phyloP scores from a whole-genome alignment of 2,888 invertebrate genomes.

The Pammene fasciana region DNA sequence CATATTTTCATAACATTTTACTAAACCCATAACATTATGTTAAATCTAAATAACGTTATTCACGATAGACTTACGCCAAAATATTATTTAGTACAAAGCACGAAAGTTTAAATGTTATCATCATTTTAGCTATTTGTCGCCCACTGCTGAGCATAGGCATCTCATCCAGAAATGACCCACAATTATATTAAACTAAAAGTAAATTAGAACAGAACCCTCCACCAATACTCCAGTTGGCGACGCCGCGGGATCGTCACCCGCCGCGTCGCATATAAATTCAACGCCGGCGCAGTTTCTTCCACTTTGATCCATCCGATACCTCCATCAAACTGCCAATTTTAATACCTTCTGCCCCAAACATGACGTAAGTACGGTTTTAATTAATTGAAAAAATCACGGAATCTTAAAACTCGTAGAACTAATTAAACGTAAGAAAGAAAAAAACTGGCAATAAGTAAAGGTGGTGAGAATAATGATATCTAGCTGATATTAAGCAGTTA shows the following conservation, averaged over 20 bases:
- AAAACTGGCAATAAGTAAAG: too few relatives aligned
- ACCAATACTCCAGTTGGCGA: constrained; percentile 54
- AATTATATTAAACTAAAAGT: neutral
- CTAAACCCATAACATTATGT: too few relatives aligned
- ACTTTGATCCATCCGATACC: constrained; percentile 52
- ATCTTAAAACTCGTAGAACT: neutral
- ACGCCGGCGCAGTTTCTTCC: constrained; percentile 55
- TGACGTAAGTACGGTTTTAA: constrained; percentile 1
- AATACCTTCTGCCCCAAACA: constrained; percentile 13
- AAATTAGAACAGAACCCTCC: constrained; percentile 49
- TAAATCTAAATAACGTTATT: too few relatives aligned
- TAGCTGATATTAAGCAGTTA: too few relatives aligned
- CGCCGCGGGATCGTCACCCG: constrained; percentile 58
- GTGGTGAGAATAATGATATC: too few relatives aligned
- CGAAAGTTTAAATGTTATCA: too few relatives aligned
- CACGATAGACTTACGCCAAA: too few relatives aligned
- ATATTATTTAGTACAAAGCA: too few relatives aligned
- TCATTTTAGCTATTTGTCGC: too few relatives aligned
- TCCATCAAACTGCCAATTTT: constrained; percentile 38
- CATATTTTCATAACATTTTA: too few relatives aligned
- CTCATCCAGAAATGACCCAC: too few relatives aligned
- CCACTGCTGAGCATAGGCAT: too few relatives aligned
- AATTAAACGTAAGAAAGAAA: neutral
- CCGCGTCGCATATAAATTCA: constrained; percentile 61
- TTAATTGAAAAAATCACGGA: neutral